A percentile compares a stretch with the other conserved stretches of the same genome.
phyloP scores from a whole-genome alignment of 1,140 invertebrate species.

The Neodiprion virginianus region DNA sequence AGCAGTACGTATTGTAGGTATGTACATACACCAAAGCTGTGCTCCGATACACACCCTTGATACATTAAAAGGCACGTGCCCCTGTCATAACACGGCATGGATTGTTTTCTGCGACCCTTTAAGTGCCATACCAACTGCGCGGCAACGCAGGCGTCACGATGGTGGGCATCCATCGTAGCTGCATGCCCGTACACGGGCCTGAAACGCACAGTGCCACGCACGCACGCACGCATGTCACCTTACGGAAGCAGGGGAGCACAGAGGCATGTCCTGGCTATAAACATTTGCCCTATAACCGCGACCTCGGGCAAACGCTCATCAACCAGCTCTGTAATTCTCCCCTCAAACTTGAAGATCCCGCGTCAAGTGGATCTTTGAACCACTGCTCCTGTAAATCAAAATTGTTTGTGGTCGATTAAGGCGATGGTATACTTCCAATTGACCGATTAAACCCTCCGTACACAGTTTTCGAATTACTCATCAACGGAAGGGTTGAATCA shows the following conservation, averaged over 20 bases:
- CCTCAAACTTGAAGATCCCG: neutral
- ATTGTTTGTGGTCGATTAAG: neutral
- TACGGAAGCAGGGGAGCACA: neutral
- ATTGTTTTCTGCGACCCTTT: neutral
- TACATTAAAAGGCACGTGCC: neutral
- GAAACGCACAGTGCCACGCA: neutral
- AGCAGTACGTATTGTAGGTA: neutral
- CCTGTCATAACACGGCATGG: neutral
- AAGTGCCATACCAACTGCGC: neutral
- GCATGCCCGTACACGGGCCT: too few species aligned
- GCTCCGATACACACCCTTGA: neutral
- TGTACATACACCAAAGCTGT: neutral
- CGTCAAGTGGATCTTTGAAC: constrained; percentile 1
- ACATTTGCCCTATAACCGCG: constrained; percentile 4
- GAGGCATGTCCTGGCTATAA: neutral
- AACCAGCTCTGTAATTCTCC: neutral
- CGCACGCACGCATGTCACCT: neutral
- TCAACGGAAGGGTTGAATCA: neutral
- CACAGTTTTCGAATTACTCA: neutral
- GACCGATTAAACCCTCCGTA: too few species aligned
- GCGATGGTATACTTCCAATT: neutral
- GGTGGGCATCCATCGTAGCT: too few species aligned
- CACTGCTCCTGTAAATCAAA: neutral
- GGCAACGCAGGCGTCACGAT: neutral
- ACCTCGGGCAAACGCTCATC: neutral